Evolutionary conservation across 2,113 vertebrate species (phyloP), one percentile per base, ranked within the genome.

Genomic region (Ceyx melanurus): DNA sequence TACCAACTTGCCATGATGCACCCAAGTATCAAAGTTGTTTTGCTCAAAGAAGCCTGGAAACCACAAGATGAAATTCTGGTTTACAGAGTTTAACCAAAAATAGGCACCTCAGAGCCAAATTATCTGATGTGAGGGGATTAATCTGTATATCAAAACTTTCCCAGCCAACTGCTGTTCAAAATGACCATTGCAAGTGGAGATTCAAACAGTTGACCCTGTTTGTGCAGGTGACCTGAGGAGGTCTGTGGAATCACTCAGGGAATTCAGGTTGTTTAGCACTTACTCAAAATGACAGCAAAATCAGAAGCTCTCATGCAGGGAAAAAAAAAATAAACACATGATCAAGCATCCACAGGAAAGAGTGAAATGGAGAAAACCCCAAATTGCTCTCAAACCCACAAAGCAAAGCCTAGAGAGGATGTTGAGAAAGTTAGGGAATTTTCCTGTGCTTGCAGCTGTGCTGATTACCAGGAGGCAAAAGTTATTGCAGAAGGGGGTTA

Each of bases 381-480:
- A 82, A 71, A 82, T 89, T 94, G 21, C 89, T 79, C 33, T 91
- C 54, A 43, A 75, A 90, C 12, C 67, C 20, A 9, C 60, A 35
- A 43, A 87, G 43, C 19, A 50, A 81, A 89, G 51, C 42, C 65
- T 60, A 20, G 46, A 61, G n/a, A 75, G 94, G 94, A 96, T 92
- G 78, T 87, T 93, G 94, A 23, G 84, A 90, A 93, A 93, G 58
- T 48, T 16, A 12, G 71, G 37, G 54, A 28, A n/a, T 87, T 92
- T 15, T 76, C 64, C 33, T 79, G 40, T 57, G 45, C 81, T 72
- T 72, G 8, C 11, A 40, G 29, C n/a, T 89, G 51, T 71, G 46
- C 25, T 78, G 37, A 7, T 37, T 37, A 37, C 37, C 11, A 35
- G 22, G 11, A 51, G 57, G 23, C 40, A 26, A 68, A 45, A 79